Conservation (phyloP, 2,888 invertebrate species). For the Drepana falcataria region DNA sequence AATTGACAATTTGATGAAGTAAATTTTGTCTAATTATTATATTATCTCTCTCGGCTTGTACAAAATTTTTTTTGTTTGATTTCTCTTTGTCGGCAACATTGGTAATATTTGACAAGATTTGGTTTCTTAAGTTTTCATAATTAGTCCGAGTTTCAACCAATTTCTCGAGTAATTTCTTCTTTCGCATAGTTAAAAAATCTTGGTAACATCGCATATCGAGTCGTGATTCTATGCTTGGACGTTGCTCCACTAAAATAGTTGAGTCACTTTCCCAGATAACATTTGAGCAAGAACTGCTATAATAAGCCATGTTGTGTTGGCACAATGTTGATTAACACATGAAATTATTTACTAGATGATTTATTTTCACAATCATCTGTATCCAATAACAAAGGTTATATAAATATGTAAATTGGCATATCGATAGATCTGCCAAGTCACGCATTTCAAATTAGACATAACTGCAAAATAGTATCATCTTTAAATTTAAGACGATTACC, state of each 20-base stretch:
- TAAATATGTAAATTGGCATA: background rate
- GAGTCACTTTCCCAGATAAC: conserved; percentile 22
- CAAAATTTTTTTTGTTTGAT: conserved; percentile 10
- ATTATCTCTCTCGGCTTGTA: conserved; percentile 8
- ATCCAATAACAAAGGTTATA: conserved; percentile 7
- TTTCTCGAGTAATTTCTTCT: conserved; percentile 41
- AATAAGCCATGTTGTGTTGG: conserved; percentile 6
- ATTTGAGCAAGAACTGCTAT: conserved; percentile 31
- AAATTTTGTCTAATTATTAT: conserved; percentile 6
- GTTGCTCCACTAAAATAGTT: conserved; percentile 1
- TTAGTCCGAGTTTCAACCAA: conserved; percentile 40
- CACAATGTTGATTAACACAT: conserved; percentile 9
- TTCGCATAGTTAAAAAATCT: conserved; percentile 38
- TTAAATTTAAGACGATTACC: background rate
- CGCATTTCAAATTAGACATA: background rate
- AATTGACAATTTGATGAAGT: background rate
- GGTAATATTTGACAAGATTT: conserved; percentile 30
- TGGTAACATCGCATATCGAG: conserved; percentile 36
- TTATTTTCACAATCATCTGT: conserved; percentile 9
- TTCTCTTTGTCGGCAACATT: conserved; percentile 15
- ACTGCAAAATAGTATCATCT: background rate
- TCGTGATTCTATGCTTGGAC: conserved; percentile 22
- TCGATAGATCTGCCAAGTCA: background rate
- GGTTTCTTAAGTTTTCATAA: conserved; percentile 41
- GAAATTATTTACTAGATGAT: conserved; percentile 7